Percentiles rank a stretch among this genome's conserved stretches.
These are phyloP conservation scores for Diabrotica virgifera DNA, from an alignment of 1,140 invertebrate genomes.

Conservation along the genomic window DNA sequence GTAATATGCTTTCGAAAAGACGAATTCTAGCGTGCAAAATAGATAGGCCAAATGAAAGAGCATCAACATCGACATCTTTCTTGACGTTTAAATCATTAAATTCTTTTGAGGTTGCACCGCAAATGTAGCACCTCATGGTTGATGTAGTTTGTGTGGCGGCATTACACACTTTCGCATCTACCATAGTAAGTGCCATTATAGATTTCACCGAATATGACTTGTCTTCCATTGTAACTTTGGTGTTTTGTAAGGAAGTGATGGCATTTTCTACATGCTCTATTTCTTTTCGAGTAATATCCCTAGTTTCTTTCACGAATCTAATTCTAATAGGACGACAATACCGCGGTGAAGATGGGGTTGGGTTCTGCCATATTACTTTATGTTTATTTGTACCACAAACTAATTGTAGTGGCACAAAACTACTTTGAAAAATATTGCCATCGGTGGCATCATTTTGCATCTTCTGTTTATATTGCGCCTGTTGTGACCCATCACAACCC, in stretches of 20 bases:
- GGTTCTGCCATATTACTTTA: conserved; percentile 32
- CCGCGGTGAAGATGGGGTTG: conserved; percentile 26
- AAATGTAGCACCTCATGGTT: conserved; percentile 46
- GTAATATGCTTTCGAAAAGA: background rate
- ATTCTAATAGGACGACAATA: conserved; percentile 36
- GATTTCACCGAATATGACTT: background rate
- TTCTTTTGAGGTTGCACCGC: conserved; percentile 43
- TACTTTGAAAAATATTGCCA: conserved; percentile 40
- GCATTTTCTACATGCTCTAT: background rate
- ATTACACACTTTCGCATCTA: conserved; percentile 32
- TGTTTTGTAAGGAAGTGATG: background rate
- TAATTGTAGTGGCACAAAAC: conserved; percentile 38
- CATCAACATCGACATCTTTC: background rate
- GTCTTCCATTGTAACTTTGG: background rate
- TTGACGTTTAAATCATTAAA: conserved; percentile 39
- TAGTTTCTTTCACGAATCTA: no score
- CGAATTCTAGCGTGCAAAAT: background rate
- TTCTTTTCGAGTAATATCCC: conserved; percentile 7
- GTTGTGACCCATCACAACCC: conserved; percentile 43
- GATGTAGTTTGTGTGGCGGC: conserved; percentile 43
- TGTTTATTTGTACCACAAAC: conserved; percentile 30
- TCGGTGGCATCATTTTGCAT: conserved; percentile 35
- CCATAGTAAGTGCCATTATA: background rate
- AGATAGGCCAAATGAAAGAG: background rate
- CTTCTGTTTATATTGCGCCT: conserved; percentile 40